Conservation (phyloP, 2,113 vertebrate species). For the Phyllostomus hastatus region DNA sequence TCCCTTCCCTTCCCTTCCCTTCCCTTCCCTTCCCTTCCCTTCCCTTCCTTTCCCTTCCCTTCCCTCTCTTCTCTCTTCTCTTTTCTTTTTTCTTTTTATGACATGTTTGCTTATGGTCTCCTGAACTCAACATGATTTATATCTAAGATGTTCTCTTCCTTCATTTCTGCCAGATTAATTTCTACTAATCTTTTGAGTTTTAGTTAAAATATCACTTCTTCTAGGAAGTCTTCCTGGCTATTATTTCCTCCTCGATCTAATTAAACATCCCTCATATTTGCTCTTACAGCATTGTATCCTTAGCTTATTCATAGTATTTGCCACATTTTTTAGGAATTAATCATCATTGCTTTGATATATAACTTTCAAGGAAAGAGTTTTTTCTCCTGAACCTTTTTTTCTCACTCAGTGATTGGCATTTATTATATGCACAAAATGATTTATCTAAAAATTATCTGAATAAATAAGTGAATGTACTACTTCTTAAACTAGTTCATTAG, state of each 20-base stretch:
- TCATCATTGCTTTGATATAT: not conserved
- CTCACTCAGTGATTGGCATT: not conserved
- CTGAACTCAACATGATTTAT: not conserved
- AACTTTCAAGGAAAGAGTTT: not conserved
- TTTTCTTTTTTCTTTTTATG: too few relatives aligned
- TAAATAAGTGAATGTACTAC: not conserved
- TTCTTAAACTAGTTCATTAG: not conserved
- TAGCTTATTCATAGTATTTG: not conserved
- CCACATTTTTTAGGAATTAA: not conserved
- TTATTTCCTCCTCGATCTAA: not conserved
- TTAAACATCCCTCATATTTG: not conserved
- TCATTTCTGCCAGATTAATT: slow-evolving; percentile 18
- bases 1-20: not conserved
- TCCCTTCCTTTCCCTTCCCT: not conserved
- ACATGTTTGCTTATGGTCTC: not conserved
- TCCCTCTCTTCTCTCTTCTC: not conserved
- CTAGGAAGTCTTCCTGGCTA: not conserved
- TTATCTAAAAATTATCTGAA: not conserved
- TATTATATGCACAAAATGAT: not conserved
- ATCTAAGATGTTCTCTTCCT: not conserved
- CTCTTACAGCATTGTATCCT: not conserved
- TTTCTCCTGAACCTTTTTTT: not conserved
- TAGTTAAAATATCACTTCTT: slow-evolving; percentile 11
- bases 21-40: not conserved
- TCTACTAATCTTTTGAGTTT: not conserved